Percentiles rank a stretch among this genome's conserved stretches.
These are phyloP conservation scores for Argyrosomus japonicus DNA, from an alignment of 2,113 vertebrate genomes.

Conservation along the genomic window DNA sequence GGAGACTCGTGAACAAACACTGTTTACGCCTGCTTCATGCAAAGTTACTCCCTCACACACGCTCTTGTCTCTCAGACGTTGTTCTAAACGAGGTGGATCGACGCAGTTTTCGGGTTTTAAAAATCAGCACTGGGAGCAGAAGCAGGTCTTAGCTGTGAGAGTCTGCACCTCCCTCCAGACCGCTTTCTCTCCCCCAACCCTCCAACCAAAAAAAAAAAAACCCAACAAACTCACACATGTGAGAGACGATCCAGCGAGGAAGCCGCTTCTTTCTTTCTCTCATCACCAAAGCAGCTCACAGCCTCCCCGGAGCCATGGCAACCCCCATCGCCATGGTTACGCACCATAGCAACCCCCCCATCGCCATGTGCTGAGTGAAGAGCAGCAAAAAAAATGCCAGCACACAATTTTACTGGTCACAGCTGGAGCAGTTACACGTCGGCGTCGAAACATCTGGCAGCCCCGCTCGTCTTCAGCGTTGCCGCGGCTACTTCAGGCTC, in stretches of 20 bases:
- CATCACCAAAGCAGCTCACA: conserved; percentile 13
- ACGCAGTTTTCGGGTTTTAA: background rate
- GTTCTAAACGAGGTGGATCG: background rate
- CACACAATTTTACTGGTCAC: background rate
- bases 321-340: conserved; percentile 66
- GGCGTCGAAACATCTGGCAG: conserved; percentile 17
- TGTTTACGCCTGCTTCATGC: conserved; percentile 51
- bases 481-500: conserved; percentile 19
- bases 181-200: background rate
- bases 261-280: conserved; percentile 27
- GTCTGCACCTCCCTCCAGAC: background rate
- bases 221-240: background rate
- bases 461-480: background rate
- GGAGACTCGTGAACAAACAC: conserved; percentile 52
- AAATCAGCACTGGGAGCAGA: background rate
- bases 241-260: conserved; percentile 8
- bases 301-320: conserved; percentile 53
- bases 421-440: background rate
- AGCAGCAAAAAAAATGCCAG: conserved; percentile 11
- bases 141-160: background rate
- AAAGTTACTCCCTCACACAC: conserved; percentile 4
- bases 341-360: conserved; percentile 64
- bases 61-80: background rate
- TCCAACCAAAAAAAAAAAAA: background rate
- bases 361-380: conserved; percentile 5